These are phyloP conservation scores for Trissolcus basalis DNA, from an alignment of 1,140 invertebrate genomes.

Conservation along the genomic window DNA sequence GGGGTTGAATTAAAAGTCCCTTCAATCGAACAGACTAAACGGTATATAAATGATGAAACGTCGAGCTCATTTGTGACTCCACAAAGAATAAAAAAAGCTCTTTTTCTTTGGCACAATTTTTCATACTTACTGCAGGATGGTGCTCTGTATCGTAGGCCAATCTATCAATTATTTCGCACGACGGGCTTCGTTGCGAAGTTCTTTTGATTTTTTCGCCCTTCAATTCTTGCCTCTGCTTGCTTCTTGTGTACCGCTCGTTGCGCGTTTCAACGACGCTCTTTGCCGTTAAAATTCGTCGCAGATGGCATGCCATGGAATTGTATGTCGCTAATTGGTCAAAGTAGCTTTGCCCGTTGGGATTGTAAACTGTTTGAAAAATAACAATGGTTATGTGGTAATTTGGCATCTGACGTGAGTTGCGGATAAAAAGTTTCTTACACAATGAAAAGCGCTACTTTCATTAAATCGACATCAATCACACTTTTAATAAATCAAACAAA, in stretches of 20 bases:
- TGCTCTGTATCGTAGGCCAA: constrained; percentile 70
- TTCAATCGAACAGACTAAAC: not conserved
- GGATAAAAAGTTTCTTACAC: constrained; percentile 2
- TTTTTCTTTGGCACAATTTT: constrained; percentile 2
- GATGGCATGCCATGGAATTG: constrained; percentile 69
- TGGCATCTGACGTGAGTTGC: not conserved
- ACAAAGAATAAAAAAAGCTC: constrained; percentile 10
- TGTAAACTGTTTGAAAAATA: constrained; percentile 44
- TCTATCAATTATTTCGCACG: constrained; percentile 67
- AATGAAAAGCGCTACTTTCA: constrained; percentile 5
- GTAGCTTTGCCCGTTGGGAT: constrained; percentile 69
- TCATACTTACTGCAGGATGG: constrained; percentile 67
- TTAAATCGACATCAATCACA: constrained; percentile 13
- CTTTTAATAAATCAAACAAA: constrained; percentile 16
- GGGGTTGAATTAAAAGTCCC: not conserved
- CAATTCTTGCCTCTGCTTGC: constrained; percentile 53
- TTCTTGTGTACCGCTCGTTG: constrained; percentile 63
- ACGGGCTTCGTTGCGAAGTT: constrained; percentile 39
- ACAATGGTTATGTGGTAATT: constrained; percentile 7
- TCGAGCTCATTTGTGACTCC: not conserved
- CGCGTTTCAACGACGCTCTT: constrained; percentile 68
- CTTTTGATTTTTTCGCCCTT: constrained; percentile 40
- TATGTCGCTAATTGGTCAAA: constrained; percentile 69
- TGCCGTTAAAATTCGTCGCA: constrained; percentile 68
- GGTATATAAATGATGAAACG: not conserved